These are phyloP conservation scores for Otis tarda DNA, from an alignment of 2,113 vertebrate genomes.

Conservation along the genomic window DNA sequence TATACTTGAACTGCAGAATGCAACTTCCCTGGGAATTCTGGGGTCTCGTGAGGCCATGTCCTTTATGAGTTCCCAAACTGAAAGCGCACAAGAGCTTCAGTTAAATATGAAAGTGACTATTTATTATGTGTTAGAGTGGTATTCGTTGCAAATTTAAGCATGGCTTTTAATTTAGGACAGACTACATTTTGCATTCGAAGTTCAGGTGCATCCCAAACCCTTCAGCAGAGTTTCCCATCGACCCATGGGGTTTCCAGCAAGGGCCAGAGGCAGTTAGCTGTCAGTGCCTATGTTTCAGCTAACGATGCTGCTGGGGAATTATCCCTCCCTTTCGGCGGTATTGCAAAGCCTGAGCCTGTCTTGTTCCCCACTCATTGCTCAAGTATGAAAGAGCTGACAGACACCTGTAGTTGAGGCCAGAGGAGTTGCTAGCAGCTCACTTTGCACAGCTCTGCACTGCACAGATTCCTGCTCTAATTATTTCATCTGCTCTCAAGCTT, in stretches of 20 bases:
- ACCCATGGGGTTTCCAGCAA: background rate
- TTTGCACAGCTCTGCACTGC: background rate
- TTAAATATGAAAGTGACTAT: background rate
- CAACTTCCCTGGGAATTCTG: background rate
- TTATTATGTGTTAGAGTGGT: background rate
- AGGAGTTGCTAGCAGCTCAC: background rate
- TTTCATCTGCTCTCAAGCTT: background rate
- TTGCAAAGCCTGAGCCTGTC: background rate
- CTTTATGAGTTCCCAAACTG: background rate
- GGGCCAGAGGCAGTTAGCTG: background rate
- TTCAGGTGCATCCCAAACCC: background rate
- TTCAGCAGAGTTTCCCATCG: background rate
- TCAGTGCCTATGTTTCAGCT: background rate
- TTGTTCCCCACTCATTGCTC: background rate
- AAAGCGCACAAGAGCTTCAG: background rate
- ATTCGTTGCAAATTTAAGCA: background rate
- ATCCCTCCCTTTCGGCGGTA: background rate
- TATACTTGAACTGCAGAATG: background rate
- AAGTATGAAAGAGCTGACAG: background rate
- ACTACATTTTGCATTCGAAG: background rate
- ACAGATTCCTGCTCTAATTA: background rate
- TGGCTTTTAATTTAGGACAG: background rate
- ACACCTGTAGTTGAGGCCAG: background rate
- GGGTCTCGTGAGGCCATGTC: background rate
- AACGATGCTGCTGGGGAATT: fast-evolving